A percentile compares a stretch with the other conserved stretches of the same genome.
Evolutionary conservation across 2,113 vertebrate species (phyloP).

Genomic region (Cichladusa arquata): DNA sequence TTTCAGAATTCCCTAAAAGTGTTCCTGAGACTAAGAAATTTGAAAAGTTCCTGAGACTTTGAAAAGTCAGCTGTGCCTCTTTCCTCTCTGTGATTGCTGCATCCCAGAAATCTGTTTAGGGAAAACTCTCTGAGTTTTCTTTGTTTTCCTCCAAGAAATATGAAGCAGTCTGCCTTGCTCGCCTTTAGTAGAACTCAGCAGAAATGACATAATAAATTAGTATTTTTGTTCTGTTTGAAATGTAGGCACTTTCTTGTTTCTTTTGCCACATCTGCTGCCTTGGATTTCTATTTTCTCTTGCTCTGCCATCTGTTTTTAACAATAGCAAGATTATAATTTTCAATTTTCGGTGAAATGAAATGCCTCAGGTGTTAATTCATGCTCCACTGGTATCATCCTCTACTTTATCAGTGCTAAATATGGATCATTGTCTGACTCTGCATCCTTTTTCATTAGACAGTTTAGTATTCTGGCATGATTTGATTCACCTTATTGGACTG

Average conservation of each 20-base stretch:
- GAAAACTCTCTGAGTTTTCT: neutral
- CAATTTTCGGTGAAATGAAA: conserved; percentile 22
- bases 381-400: conserved; percentile 7
- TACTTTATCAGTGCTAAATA: conserved; percentile 19
- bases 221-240: neutral
- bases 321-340: neutral
- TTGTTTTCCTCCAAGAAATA: neutral
- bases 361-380: conserved; percentile 55
- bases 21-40: neutral
- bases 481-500: conserved; percentile 41
- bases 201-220: neutral
- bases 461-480: conserved; percentile 34
- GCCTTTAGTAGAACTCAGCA: neutral
- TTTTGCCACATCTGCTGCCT: neutral
- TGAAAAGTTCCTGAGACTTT: too few relatives aligned
- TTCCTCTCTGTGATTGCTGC: accelerated
- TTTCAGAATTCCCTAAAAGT: neutral
- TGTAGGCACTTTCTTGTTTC: neutral
- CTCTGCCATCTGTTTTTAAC: neutral
- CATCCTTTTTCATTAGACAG: conserved; percentile 40
- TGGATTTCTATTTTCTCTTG: neutral
- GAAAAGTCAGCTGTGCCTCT: neutral
- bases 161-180: neutral
- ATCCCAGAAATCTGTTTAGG: neutral
- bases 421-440: conserved; percentile 32